Evolutionary conservation across 2,113 vertebrate species (phyloP), one percentile per base, ranked within the genome.

Genomic region (Xenopus tropicalis): DNA sequence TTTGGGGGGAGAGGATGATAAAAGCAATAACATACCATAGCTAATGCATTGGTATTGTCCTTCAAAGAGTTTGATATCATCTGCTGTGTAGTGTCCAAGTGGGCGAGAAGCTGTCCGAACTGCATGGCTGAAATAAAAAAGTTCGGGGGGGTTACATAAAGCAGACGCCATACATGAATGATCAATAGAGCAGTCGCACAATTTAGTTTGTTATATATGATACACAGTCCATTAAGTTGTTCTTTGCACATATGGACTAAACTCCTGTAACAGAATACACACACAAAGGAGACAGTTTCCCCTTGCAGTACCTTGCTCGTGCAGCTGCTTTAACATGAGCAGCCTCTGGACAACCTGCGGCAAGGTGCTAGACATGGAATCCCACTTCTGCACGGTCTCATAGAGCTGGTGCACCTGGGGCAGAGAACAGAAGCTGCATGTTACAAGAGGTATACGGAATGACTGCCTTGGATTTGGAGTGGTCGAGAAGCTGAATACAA

Each of bases 291-390:
- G n/a, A n/a, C n/a, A n/a, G n/a, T n/a, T n/a, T n/a, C n/a, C n/a
- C n/a, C n/a, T n/a, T n/a, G n/a, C n/a, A n/a, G n/a, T 84, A 98
- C 95, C 95, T 91, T 98, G 95, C 70, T 98, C 95, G 0, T 98
- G 95, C 67, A 98, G 83, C 78, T 96, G 94, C 85, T 91, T 93
- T 78, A 96, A 91, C 17, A 91, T 88, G 0, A 93, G 82, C 1
- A 98, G 91, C 82, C 95, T 87, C 86, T 96, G 94, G 57, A 96
- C 93, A 82, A 96, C 89, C 77, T 95, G 93, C 1, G 95, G 95
- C 4, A 95, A 82, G 14, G 92, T 89, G 19, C 88, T 88, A 56
- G 95, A 93, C 70, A 93, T 79, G 12, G 91, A 85, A 51, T 93
- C 94, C 95, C 95, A 98, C 87, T 94, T 94, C 89, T 97, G 93